A percentile compares a stretch with the other conserved stretches of the same genome.
These are phyloP conservation scores for Oeneis ivallda DNA, from an alignment of 2,888 invertebrate genomes.

Conservation along the genomic window DNA sequence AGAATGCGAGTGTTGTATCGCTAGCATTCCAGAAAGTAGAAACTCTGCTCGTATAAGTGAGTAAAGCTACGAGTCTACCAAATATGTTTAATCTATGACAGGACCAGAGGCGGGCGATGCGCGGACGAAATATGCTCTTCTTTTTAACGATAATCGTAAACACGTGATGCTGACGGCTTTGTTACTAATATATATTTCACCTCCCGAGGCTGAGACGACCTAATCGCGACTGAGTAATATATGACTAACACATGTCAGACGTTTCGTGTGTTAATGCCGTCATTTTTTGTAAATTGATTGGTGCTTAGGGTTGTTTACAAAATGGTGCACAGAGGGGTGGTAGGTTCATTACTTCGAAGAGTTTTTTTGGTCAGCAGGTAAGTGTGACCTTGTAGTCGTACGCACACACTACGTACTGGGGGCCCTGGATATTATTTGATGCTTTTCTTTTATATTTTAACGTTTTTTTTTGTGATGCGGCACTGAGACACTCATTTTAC, in stretches of 20 bases:
- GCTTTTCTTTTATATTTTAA: too few species aligned
- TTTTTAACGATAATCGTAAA: slow-evolving; percentile 51
- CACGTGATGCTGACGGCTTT: slow-evolving; percentile 46
- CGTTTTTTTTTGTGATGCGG: too few species aligned
- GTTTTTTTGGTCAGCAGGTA: background rate
- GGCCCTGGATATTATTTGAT: too few species aligned
- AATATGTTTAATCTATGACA: slow-evolving; percentile 13
- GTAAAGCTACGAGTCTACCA: background rate
- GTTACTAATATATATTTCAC: slow-evolving; percentile 39
- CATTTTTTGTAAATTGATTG: slow-evolving; percentile 8
- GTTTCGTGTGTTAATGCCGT: background rate
- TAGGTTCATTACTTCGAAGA: background rate
- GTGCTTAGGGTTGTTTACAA: background rate
- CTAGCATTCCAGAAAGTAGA: too few species aligned
- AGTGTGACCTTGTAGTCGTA: too few species aligned
- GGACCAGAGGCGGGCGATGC: slow-evolving; percentile 34
- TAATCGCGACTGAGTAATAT: slow-evolving; percentile 7
- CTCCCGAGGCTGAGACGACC: slow-evolving; percentile 12
- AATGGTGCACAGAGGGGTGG: background rate
- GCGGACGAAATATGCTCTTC: slow-evolving; percentile 47
- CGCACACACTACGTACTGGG: too few species aligned
- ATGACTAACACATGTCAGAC: slow-evolving; percentile 14
- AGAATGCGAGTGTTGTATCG: too few species aligned
- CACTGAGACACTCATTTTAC: too few species aligned
- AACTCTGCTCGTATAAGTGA: too few species aligned